Evolutionary conservation across 2,113 vertebrate genomes (phyloP), one percentile per base, ranked within the genome.

Genomic region (Scomber japonicus): DNA sequence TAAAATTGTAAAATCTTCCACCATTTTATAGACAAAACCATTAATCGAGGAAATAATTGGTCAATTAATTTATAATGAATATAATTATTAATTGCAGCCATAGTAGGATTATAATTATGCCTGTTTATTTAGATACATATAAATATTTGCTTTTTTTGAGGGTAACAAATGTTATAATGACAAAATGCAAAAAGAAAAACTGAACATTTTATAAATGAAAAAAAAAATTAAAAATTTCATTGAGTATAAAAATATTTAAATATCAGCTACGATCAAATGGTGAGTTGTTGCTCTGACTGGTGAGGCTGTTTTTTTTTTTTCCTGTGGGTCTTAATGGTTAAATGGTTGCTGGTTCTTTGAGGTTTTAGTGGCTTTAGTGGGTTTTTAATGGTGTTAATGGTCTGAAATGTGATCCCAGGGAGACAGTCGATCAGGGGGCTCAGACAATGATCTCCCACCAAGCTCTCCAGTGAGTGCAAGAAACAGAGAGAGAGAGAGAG

Each of bases 341-440:
- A 93, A 93, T 89, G 89, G 81, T 92, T 84, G 79, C 81, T 88
- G 85, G 80, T 91, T 93, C 88, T 91, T 89, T 92, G 92, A 92
- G 93, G 92, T 92, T 93, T 94, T 92, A 93, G 93, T 92, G 93
- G 93, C 87, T 94, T 92, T 92, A 94, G 93, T 93, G 93, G 93
- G 61, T 94, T 93, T 93, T 91, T 94, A 94, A 93, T 94, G 93
- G 91, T 93, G 91, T 93, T 93, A 92, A 94, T 94, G 93, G 92
- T 90, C 89, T 93, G 93, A 93, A 94, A 94, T 87, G 89, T 88
- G 92, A 94, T 94, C 91, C 91, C 81, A 54, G 81, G 24, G 90
- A 93, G 91, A 81, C 87, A 91, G 90, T 89, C 85, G 83, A 93
- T 91, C 88, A 78, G 86, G 88, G 87, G 88, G 78, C 78, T 92